Conservation (phyloP, 1,140 invertebrate species). For the Apolygus lucorum region DNA sequence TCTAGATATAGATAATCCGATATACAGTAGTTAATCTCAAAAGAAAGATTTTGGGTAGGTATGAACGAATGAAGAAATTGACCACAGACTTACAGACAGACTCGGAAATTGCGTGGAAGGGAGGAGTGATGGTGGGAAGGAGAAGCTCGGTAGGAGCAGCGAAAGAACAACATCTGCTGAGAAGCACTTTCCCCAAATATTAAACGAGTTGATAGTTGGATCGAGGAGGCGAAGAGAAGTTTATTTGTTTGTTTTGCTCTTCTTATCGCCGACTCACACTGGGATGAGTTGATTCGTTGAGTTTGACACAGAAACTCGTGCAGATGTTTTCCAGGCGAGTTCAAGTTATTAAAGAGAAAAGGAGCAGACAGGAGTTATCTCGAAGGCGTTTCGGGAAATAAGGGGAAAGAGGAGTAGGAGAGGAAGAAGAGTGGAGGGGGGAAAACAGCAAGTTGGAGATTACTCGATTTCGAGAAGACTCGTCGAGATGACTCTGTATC, state of each 20-base stretch:
- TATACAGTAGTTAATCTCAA: too few relatives aligned
- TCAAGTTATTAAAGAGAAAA: neutral
- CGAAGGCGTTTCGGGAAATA: too few relatives aligned
- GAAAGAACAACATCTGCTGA: too few relatives aligned
- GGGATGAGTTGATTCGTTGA: neutral
- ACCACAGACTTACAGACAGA: too few relatives aligned
- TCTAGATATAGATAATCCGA: too few relatives aligned
- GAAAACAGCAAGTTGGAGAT: neutral
- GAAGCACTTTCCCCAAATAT: too few relatives aligned
- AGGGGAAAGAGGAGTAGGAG: neutral
- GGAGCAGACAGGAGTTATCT: too few relatives aligned
- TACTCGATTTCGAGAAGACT: neutral
- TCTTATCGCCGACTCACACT: neutral
- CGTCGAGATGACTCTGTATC: neutral
- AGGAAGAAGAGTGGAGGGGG: neutral
- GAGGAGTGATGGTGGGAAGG: too few relatives aligned
- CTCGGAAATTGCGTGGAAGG: too few relatives aligned
- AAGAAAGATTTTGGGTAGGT: too few relatives aligned
- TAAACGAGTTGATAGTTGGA: neutral
- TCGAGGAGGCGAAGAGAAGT: neutral
- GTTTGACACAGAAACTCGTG: neutral
- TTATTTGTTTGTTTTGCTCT: constrained; percentile 1
- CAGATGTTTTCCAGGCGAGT: neutral
- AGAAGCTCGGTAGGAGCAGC: too few relatives aligned
- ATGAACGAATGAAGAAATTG: too few relatives aligned